A percentile compares a stretch with the other conserved stretches of the same genome.
phyloP scores from a whole-genome alignment of 1,140 invertebrate genomes.

The Drosophila sproati region DNA sequence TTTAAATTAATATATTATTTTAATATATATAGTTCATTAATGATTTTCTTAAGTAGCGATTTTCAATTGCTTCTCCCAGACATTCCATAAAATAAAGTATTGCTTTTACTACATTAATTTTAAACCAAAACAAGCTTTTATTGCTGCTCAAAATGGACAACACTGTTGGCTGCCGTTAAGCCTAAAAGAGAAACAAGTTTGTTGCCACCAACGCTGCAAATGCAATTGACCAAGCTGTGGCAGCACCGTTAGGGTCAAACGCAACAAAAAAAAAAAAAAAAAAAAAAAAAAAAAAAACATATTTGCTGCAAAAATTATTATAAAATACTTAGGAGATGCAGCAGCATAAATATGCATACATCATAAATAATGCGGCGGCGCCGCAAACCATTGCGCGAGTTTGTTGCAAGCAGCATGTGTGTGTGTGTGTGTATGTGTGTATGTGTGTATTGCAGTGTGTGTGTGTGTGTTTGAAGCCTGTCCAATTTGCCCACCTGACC shows the following conservation, averaged over 20 bases:
- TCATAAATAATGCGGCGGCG: conserved; percentile 80
- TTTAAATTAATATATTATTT: no score
- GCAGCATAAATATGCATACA: conserved; percentile 81
- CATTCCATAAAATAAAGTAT: neutral
- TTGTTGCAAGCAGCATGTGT: conserved; percentile 16
- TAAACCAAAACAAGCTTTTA: neutral
- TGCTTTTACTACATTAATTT: neutral
- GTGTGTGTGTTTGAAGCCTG: neutral
- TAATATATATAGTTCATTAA: no score
- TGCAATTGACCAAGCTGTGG: conserved; percentile 14
- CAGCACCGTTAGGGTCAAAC: conserved; percentile 74
- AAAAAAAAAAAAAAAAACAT: conserved; percentile 24
- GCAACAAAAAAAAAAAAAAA: conserved; percentile 4
- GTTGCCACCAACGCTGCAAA: conserved; percentile 40
- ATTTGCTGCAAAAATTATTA: conserved; percentile 68
- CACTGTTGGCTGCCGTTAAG: neutral
- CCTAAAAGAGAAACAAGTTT: conserved; percentile 27
- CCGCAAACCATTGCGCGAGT: conserved; percentile 58
- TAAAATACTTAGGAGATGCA: conserved; percentile 81
- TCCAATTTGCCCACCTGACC: conserved; percentile 51
- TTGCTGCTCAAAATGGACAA: neutral
- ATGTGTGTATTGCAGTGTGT: neutral
- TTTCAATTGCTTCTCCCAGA: neutral
- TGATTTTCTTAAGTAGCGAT: neutral
- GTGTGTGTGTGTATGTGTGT: no score